Evolutionary conservation across 2,888 invertebrate species (phyloP), one percentile per base, ranked within the genome.

Genomic region (Aphodius granarius): DNA sequence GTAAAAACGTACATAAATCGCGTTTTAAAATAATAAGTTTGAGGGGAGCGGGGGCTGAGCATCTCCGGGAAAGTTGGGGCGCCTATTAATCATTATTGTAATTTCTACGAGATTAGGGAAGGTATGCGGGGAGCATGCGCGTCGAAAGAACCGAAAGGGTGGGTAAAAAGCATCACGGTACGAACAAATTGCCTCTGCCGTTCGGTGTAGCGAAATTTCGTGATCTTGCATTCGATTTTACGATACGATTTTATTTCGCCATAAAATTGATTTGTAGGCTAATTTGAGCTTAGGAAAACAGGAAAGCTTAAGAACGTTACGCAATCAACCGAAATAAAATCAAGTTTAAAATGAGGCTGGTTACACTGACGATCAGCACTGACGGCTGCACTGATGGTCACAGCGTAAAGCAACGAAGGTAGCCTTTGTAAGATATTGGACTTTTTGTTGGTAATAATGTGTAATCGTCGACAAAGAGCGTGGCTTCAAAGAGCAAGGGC

Each of bases 231-330:
- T 79, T 75, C 75, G 79, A n/a, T n/a, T n/a, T n/a, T n/a, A n/a
- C n/a, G n/a, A 79, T 79, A 78, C 75, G 78, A 78, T 77, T 79
- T 79, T 79, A 79, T 78, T 79, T 78, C 78, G 72, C 76, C 78
- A 74, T 79, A 79, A 79, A 79, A 79, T 79, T 79, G 78, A 79
- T 79, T 79, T 79, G 79, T 77, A 70, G 75, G 78, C 78, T 79
- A 79, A 79, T 79, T 79, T 79, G 74, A 75, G 71, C 74, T 43
- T 43, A 43, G 13, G 43, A 43, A 43, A 43, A 43, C 9, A 43
- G 43, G 43, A n/a, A n/a, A n/a, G n/a, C n/a, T n/a, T n/a, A n/a
- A n/a, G n/a, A n/a, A n/a, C n/a, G n/a, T n/a, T n/a, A n/a, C n/a
- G n/a, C n/a, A n/a, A n/a, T n/a, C n/a, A n/a, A n/a, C n/a, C n/a